These are phyloP conservation scores for Campylorhamphus procurvoides DNA, from an alignment of 2,113 vertebrate genomes.

Conservation along the genomic window DNA sequence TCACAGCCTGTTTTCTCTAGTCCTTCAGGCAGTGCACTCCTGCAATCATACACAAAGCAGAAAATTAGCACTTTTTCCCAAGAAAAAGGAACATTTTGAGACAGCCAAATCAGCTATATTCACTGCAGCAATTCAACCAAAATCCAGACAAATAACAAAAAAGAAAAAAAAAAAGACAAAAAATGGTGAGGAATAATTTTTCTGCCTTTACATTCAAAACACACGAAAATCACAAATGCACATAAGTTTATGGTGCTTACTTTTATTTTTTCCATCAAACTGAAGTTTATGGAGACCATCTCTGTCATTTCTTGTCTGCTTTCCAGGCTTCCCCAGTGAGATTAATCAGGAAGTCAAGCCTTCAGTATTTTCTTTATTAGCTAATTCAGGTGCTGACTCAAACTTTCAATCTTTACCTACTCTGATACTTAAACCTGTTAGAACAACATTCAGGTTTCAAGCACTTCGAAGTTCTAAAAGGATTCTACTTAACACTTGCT, in stretches of 20 bases:
- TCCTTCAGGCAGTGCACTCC: not conserved
- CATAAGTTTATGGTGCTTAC: not conserved
- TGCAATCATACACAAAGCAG: not conserved
- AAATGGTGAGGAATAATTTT: not conserved
- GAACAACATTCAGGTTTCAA: not conserved
- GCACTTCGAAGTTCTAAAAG: not conserved
- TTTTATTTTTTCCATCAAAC: not conserved
- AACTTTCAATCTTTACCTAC: not conserved
- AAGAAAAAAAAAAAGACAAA: not conserved
- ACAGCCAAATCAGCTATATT: not conserved
- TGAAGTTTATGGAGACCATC: not conserved
- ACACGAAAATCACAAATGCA: not conserved
- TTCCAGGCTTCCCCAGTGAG: not conserved
- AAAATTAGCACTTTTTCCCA: not conserved
- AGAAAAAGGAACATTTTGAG: not conserved
- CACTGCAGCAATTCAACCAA: not conserved
- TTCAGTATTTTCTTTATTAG: not conserved
- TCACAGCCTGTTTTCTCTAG: not conserved
- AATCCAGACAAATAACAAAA: not conserved
- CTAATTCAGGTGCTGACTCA: not conserved
- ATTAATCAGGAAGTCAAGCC: not conserved
- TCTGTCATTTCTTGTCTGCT: not conserved
- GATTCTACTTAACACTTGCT: not conserved
- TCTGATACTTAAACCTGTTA: not conserved
- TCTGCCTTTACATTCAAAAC: not conserved